Evolutionary conservation across 2,888 invertebrate species (phyloP), one percentile per base, ranked within the genome.

Genomic region (Leucophenga montana): DNA sequence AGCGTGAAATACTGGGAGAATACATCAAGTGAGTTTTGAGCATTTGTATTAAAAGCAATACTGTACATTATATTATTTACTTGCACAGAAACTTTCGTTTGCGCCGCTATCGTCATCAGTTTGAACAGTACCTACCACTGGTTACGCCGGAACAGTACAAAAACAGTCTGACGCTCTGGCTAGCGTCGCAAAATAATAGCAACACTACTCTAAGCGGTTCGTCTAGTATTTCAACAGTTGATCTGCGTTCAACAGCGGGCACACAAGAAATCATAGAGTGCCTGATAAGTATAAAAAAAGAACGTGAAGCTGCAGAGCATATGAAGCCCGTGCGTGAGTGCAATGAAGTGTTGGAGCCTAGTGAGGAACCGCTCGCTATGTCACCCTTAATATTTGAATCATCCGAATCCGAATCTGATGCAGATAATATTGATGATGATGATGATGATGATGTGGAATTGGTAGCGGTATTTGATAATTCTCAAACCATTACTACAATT

Each of bases 61-160:
- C 3, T 31, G 39, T 39, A 44, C 33, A 57, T 9, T 22, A 61
- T 53, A 14, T 13, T 33, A 22, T 44, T 50, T 61, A 22, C 46
- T 6, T 11, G 61, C 62, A 16, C 50, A 88, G 88, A 73, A 81
- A 86, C 27, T 88, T 82, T 71, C 87, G 88, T 4, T 68, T 89
- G 59, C 83, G 88, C 50, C 87, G 88, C 4, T 89, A 87, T 71
- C 82, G 87, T 2, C 87, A 89, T 71, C 88, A 88, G 70, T 87
- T 77, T 53, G 87, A 87, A 44, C 77, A 83, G 14, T 75, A 76
- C 22, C 65, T 89, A 16, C 89, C 89, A 0, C 73, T 89, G 33
- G 87, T 86, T 1, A 70, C 79, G n/a, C 20, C 68, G 0, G 82
- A 79, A 48, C 83, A 84, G 13, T 87, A 85, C 71, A 81, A 82